Percentiles rank a stretch among this genome's conserved stretches.
phyloP scores from a whole-genome alignment of 2,113 vertebrate species.

The Grammomys dolichurus region DNA sequence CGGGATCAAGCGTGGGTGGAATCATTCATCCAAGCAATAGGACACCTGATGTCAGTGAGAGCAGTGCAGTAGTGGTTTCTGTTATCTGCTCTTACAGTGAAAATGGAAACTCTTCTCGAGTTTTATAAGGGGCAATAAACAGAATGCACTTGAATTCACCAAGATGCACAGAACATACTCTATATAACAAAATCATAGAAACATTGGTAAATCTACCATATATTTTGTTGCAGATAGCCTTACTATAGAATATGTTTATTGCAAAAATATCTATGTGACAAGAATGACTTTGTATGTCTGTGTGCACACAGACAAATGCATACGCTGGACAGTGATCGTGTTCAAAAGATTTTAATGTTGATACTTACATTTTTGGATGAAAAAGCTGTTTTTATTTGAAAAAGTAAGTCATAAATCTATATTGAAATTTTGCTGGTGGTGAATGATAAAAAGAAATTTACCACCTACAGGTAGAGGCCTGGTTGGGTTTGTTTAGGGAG shows the following conservation, averaged over 20 bases:
- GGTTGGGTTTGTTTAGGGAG: not conserved
- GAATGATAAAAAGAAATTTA: not conserved
- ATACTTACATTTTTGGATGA: not conserved
- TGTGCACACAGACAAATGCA: not conserved
- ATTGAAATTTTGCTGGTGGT: not conserved
- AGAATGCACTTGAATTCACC: not conserved
- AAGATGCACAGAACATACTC: not conserved
- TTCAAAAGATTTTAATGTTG: constrained; percentile 2
- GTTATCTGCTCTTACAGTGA: not conserved
- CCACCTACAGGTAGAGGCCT: not conserved
- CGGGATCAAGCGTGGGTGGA: constrained; percentile 2
- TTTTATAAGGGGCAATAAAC: constrained; percentile 36
- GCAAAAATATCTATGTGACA: not conserved
- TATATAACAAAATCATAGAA: not conserved
- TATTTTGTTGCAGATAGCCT: not conserved
- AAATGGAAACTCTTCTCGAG: not conserved
- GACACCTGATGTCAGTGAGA: not conserved
- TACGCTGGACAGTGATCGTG: not conserved
- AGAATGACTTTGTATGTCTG: not conserved
- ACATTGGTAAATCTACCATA: not conserved
- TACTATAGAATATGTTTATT: not conserved
- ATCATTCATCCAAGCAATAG: not conserved
- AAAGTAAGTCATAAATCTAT: constrained; percentile 6
- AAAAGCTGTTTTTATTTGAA: not conserved
- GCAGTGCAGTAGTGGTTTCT: not conserved